Percentiles rank a stretch among this genome's conserved stretches.
phyloP scores from a whole-genome alignment of 30 jellyfish, hydroid and myxozoan species.

The Cassiopea xamachana region DNA sequence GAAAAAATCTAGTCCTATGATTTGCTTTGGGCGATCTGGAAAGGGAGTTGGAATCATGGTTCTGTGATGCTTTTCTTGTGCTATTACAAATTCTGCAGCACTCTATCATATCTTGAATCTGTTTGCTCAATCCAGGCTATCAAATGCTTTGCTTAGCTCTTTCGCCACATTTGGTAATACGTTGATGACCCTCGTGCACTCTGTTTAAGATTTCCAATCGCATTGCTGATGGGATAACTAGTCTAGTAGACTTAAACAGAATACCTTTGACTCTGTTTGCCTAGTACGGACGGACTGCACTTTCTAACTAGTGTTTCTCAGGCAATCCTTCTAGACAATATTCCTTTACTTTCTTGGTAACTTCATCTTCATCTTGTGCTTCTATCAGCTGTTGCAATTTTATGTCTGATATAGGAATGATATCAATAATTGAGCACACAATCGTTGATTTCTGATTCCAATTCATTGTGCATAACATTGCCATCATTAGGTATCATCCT shows the following conservation, averaged over 20 bases:
- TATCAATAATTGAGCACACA: conserved; percentile 19
- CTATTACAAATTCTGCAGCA: conserved; percentile 26
- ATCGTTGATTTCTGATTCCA: neutral
- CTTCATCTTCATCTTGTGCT: too few species aligned
- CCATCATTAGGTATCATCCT: conserved; percentile 35
- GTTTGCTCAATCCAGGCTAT: conserved; percentile 67
- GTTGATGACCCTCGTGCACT: conserved; percentile 64
- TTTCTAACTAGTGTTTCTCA: too few species aligned
- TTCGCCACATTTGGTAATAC: conserved; percentile 49
- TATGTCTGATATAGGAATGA: conserved; percentile 35
- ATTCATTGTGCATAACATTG: neutral
- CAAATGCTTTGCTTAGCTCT: conserved; percentile 41
- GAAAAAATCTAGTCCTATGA: conserved; percentile 47
- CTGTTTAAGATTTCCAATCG: conserved; percentile 23
- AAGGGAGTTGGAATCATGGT: conserved; percentile 1
- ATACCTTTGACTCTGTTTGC: too few species aligned
- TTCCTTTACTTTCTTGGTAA: too few species aligned
- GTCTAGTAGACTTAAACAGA: neutral
- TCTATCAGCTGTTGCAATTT: too few species aligned
- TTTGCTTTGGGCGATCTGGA: conserved; percentile 64
- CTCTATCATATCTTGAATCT: conserved; percentile 49
- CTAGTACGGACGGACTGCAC: too few species aligned
- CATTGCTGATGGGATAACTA: conserved; percentile 51
- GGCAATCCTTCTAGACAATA: too few species aligned
- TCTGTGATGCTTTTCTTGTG: neutral